Percentiles rank a stretch among this genome's conserved stretches.
Evolutionary conservation across 2,113 vertebrate species (phyloP).

Genomic region (Potamarius usumacintae): DNA sequence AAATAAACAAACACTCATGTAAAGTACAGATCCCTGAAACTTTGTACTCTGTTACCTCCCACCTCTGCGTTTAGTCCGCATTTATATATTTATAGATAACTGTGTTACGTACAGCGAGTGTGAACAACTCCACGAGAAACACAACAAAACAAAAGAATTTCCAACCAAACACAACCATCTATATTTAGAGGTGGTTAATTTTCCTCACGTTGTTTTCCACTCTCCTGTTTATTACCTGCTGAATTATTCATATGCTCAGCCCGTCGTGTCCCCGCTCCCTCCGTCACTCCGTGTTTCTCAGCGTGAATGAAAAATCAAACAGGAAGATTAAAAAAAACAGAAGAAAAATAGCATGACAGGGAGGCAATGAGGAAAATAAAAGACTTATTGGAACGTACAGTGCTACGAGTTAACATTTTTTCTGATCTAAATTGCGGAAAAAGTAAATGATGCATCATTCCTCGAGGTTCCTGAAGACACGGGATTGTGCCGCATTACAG

Average conservation of each 20-base stretch:
- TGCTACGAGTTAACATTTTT: background rate
- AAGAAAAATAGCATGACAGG: background rate
- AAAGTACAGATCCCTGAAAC: no score
- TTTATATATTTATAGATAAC: background rate
- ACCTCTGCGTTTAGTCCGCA: no score
- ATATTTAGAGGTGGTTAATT: constrained; percentile 65
- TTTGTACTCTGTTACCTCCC: no score
- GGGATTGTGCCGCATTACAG: background rate
- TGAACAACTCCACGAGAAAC: constrained; percentile 8
- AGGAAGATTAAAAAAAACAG: background rate
- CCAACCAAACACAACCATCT: constrained; percentile 42
- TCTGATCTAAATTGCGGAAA: background rate
- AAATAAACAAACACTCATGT: no score
- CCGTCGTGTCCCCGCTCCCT: constrained; percentile 34
- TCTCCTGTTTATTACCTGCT: constrained; percentile 28
- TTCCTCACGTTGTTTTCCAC: constrained; percentile 45
- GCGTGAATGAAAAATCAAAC: constrained; percentile 40
- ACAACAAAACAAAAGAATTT: constrained; percentile 33
- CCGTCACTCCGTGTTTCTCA: constrained; percentile 38
- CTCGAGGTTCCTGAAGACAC: background rate
- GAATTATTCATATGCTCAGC: constrained; percentile 58
- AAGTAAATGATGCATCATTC: background rate
- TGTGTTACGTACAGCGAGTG: background rate
- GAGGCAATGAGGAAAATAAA: background rate
- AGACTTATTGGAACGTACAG: background rate